phyloP scores from a whole-genome alignment of 2,797 vertebrate species.

The Cryptoblepharus egeriae region DNA sequence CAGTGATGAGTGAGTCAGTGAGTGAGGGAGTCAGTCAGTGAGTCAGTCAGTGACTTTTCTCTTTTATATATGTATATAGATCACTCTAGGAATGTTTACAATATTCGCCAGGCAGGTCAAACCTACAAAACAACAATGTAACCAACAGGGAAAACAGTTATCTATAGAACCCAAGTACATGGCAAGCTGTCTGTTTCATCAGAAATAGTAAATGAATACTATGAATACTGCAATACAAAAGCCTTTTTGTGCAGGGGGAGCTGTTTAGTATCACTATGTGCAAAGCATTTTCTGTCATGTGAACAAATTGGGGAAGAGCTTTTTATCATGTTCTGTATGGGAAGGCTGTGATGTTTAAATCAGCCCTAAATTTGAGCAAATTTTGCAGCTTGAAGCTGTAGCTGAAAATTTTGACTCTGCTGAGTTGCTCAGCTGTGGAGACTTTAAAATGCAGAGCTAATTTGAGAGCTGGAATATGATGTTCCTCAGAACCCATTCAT shows the following conservation, averaged over 20 bases:
- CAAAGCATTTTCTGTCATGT: neutral
- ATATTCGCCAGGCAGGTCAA: neutral
- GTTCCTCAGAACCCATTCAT: slow-evolving; percentile 47
- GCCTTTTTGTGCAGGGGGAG: neutral
- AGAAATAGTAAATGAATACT: neutral
- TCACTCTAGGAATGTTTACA: too few species aligned
- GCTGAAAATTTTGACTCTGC: neutral
- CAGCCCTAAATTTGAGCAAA: neutral
- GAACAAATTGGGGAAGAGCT: neutral
- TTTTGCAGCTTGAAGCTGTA: fast-evolving
- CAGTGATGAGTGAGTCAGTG: too few species aligned
- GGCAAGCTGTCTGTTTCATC: neutral
- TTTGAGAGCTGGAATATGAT: slow-evolving; percentile 52
- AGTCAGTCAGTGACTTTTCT: too few species aligned
- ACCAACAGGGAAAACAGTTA: neutral
- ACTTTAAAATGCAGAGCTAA: slow-evolving; percentile 38
- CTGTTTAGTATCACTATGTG: too few species aligned
- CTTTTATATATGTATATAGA: too few species aligned
- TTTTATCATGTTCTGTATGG: neutral
- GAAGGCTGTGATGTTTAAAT: slow-evolving; percentile 3
- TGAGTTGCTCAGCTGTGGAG: neutral
- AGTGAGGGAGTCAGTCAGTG: too few species aligned
- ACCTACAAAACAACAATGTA: neutral
- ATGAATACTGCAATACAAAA: neutral
- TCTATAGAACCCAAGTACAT: neutral